These are phyloP conservation scores for Drosophila bocqueti DNA, from an alignment of 1,140 invertebrate genomes.

Conservation along the genomic window DNA sequence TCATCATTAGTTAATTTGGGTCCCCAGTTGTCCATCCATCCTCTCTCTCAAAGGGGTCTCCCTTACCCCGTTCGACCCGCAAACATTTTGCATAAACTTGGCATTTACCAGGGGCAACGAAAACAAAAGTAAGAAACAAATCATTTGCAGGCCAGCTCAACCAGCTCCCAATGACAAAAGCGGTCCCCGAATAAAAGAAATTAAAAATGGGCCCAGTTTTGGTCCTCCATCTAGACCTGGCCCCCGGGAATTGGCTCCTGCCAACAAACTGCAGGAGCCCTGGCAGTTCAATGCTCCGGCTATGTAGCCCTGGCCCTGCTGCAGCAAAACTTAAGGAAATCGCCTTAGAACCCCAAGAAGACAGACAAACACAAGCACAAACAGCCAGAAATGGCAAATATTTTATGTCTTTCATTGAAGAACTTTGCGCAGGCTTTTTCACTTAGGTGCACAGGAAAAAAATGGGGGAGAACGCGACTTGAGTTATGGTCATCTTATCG, in stretches of 20 bases:
- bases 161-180: constrained; percentile 54
- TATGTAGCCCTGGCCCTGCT: constrained; percentile 22
- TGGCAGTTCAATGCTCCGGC: constrained; percentile 70
- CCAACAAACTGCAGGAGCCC: constrained; percentile 61
- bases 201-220: constrained; percentile 59
- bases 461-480: not conserved
- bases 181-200: constrained; percentile 72
- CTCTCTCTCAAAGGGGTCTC: not conserved
- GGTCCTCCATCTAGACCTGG: constrained; percentile 1
- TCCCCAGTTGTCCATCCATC: constrained; percentile 17
- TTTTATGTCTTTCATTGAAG: constrained; percentile 65
- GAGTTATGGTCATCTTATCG: constrained; percentile 3
- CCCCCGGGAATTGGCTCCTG: constrained; percentile 50
- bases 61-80: not conserved
- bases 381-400: constrained; percentile 46
- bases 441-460: constrained; percentile 24
- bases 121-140: constrained; percentile 74
- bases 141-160: constrained; percentile 63
- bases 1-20: constrained; percentile 79
- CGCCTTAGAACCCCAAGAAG: constrained; percentile 51
- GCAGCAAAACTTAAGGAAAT: constrained; percentile 73
- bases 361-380: constrained; percentile 33
- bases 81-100: constrained; percentile 75
- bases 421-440: constrained; percentile 66
- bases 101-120: constrained; percentile 66